A percentile compares a stretch with the other conserved stretches of the same genome.
phyloP scores from a whole-genome alignment of 2,113 vertebrate species.

The Neodontobutis hainanensis region DNA sequence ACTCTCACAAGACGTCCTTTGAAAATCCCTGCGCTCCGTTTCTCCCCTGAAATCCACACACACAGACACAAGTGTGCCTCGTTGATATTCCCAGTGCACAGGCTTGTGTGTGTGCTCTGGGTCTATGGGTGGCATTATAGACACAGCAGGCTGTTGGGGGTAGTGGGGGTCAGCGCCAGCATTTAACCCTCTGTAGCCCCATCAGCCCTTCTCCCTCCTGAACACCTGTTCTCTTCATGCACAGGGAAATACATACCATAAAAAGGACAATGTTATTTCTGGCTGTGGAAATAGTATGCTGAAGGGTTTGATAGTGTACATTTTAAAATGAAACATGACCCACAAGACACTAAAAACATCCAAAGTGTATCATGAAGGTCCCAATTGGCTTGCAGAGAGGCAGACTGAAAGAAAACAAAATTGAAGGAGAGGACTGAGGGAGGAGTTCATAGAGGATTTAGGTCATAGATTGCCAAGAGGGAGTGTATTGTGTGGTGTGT shows the following conservation, averaged over 20 bases:
- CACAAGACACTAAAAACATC: neutral
- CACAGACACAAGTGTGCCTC: constrained; percentile 33
- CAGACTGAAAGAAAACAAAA: constrained; percentile 59
- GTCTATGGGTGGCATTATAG: constrained; percentile 64
- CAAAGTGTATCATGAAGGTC: constrained; percentile 44
- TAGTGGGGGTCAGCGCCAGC: constrained; percentile 61
- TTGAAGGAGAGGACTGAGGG: constrained; percentile 57
- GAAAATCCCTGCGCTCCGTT: constrained; percentile 42
- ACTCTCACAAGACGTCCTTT: constrained; percentile 59
- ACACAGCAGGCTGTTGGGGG: constrained; percentile 67
- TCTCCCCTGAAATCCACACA: constrained; percentile 28
- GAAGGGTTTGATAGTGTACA: constrained; percentile 24
- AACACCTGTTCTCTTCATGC: constrained; percentile 60
- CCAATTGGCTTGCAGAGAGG: constrained; percentile 58
- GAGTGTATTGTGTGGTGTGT: constrained; percentile 48
- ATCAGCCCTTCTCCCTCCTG: constrained; percentile 37
- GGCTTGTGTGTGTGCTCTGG: constrained; percentile 46
- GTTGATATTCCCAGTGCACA: constrained; percentile 63
- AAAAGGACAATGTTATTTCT: neutral
- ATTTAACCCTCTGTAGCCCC: constrained; percentile 67
- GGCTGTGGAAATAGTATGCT: neutral
- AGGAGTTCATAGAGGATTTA: constrained; percentile 69
- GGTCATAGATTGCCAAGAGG: constrained; percentile 77
- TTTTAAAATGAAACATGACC: constrained; percentile 24
- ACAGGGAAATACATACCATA: constrained; percentile 3